Evolutionary conservation across 1,140 invertebrate species (phyloP), one percentile per base, ranked within the genome.

Genomic region (Pissodes strobi): DNA sequence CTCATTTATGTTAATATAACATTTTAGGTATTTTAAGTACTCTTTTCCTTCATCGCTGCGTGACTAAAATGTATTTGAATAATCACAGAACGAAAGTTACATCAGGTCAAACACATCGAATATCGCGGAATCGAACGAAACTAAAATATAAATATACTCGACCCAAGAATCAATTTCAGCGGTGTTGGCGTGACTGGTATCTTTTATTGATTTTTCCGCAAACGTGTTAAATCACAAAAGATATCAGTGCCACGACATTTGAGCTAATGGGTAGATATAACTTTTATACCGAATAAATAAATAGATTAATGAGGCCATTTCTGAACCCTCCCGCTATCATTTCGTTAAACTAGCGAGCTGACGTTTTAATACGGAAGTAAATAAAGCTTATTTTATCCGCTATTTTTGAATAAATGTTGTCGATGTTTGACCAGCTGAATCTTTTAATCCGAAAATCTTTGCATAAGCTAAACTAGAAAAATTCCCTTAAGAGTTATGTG

Each of bases 261-360:
- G 15, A 13, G 43, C 15, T 60, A 60, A 60, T 60, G 57, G n/a
- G 57, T 38, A 13, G 59, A 53, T 62, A 62, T 62, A 52, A 62
- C 59, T 53, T 53, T 19, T 8, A 12, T 48, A 30, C 22, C 46
- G 49, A 52, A 62, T 53, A 62, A 62, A 62, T 62, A 62, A 62
- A 62, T 62, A 62, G 49, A 62, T 62, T 62, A 62, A 62, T 53
- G 48, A 53, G 37, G 27, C 59, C 48, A 62, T 62, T 62, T 52
- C 21, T 27, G n/a, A 53, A n/a, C 49, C 48, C 48, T 25, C 8
- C 21, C 9, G 45, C 27, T 22, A 60, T 60, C 43, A 49, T 48
- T 60, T 39, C 30, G 22, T 34, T 17, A 41, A n/a, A 19, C 23
- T 15, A 18, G 27, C 22, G 21, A 62, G 19, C 38, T 53, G 59